Percentiles rank a stretch among this genome's conserved stretches.
Conservation (phyloP, 2,797 vertebrate species). For the Sciurus carolinensis region DNA sequence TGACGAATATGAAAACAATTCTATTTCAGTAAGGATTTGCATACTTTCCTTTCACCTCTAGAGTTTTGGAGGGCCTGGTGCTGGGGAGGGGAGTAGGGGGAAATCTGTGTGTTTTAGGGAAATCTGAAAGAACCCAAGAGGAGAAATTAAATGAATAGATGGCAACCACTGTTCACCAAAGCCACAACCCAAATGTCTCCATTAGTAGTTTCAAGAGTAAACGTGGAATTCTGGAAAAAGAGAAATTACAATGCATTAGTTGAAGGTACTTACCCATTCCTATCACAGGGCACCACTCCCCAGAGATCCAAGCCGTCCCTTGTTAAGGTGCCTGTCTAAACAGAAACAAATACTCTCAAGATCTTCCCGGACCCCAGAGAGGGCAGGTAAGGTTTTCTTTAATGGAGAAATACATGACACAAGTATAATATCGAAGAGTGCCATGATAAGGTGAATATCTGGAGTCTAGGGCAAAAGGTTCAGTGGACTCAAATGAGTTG, state of each 20-base stretch:
- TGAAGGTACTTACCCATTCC: constrained; percentile 85
- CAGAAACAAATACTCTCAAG: constrained; percentile 69
- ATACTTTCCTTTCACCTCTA: not conserved
- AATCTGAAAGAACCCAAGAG: not conserved
- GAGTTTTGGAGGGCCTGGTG: not conserved
- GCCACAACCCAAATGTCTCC: not conserved
- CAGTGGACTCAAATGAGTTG: not conserved
- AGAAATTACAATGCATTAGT: not conserved
- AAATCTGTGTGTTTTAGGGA: not conserved
- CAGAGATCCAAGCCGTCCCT: constrained; percentile 91
- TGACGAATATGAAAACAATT: not conserved
- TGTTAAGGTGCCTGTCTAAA: constrained; percentile 92
- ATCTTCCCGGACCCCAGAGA: not conserved
- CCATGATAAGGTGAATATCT: not conserved
- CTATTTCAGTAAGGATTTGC: not conserved
- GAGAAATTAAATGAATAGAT: not conserved
- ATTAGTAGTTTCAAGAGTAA: not conserved
- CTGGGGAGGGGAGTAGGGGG: fast-evolving
- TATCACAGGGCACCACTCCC: constrained; percentile 88
- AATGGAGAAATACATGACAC: not conserved
- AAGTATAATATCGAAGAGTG: not conserved
- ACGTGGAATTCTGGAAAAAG: not conserved
- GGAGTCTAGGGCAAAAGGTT: not conserved
- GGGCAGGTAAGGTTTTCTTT: constrained; percentile 51
- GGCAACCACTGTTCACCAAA: not conserved